Evolutionary conservation across 2,113 vertebrate species (phyloP).

Genomic region (Damaliscus lunatus): DNA sequence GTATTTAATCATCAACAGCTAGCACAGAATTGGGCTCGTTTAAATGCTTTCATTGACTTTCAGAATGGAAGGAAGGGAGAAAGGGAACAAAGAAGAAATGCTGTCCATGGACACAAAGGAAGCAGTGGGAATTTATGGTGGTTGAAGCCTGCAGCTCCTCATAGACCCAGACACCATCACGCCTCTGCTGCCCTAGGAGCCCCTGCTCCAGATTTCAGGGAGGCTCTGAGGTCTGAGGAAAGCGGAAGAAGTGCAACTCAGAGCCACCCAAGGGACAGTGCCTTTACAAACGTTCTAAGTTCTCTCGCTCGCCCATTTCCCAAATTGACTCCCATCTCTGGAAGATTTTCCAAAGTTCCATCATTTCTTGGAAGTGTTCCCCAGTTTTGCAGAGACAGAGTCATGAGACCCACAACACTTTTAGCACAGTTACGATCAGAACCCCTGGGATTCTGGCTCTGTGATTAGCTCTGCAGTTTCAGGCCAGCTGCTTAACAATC

Average conservation of each 20-base stretch:
- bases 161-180: not conserved
- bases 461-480: not conserved
- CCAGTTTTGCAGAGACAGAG: not conserved
- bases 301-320: not conserved
- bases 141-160: not conserved
- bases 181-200: not conserved
- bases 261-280: not conserved
- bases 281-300: not conserved
- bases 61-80: not conserved
- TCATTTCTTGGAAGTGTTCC: not conserved
- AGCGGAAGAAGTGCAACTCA: not conserved
- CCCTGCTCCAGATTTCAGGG: not conserved
- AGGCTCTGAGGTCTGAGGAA: not conserved
- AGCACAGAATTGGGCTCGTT: not conserved
- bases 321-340: not conserved
- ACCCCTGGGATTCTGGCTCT: not conserved
- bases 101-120: not conserved
- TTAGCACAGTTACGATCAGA: not conserved
- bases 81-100: not conserved
- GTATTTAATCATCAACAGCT: not conserved
- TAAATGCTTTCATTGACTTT: not conserved
- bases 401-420: not conserved
- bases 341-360: not conserved
- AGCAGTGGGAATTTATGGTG: not conserved
- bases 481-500: not conserved